A percentile compares a stretch with the other conserved stretches of the same genome.
phyloP scores from a whole-genome alignment of 2,888 invertebrate species.

The Deilephila elpenor region DNA sequence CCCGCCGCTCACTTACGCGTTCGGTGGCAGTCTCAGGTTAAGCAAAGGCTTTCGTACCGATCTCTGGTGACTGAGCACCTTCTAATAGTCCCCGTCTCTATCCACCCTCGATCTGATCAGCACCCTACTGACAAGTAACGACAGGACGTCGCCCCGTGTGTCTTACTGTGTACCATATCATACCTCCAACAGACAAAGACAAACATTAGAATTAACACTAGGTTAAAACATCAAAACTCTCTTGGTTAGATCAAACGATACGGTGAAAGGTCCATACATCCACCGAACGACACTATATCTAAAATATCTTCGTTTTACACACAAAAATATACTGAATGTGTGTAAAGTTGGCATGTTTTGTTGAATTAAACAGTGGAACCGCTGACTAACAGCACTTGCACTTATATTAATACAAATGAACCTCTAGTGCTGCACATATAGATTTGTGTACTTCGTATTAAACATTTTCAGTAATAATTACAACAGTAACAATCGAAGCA shows the following conservation, averaged over 20 bases:
- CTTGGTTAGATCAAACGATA: constrained; percentile 52
- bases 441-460: constrained; percentile 75
- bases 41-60: constrained; percentile 78
- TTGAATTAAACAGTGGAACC: constrained; percentile 53
- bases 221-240: constrained; percentile 52
- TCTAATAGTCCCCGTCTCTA: constrained; percentile 53
- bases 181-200: constrained; percentile 51
- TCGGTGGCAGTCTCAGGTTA: constrained; percentile 83
- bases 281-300: constrained; percentile 55
- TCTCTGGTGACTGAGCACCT: constrained; percentile 73
- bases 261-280: constrained; percentile 62
- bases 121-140: constrained; percentile 65
- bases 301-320: constrained; percentile 81
- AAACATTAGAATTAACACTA: constrained; percentile 46
- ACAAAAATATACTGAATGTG: constrained; percentile 69
- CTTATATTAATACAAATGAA: constrained; percentile 63
- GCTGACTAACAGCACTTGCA: constrained; percentile 84
- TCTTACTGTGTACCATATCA: constrained; percentile 74
- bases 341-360: constrained; percentile 78
- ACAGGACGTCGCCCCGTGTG: constrained; percentile 54
- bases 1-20: constrained; percentile 68
- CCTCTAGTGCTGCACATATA: constrained; percentile 73
- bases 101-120: constrained; percentile 59
- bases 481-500: constrained; percentile 79
- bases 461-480: constrained; percentile 74